phyloP scores from a whole-genome alignment of 2,797 vertebrate genomes.

The Botia kubotai region DNA sequence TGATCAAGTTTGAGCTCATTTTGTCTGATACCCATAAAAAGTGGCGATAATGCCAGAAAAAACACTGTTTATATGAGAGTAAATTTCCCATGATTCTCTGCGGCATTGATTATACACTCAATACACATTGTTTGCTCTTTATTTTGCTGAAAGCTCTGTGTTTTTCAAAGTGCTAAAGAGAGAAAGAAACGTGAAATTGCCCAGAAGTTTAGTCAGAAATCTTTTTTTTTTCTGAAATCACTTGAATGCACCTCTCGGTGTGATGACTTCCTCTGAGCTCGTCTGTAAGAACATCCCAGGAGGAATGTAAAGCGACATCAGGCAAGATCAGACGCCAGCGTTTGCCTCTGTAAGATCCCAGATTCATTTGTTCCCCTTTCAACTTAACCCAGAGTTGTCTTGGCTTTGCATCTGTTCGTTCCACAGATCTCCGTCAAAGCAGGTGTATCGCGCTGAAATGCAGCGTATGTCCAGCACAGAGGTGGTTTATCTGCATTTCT shows the following conservation, averaged over 20 bases:
- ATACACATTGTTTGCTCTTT: too few relatives aligned
- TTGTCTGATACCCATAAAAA: not conserved
- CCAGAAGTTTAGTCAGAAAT: not conserved
- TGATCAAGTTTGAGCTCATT: too few relatives aligned
- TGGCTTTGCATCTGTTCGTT: slow-evolving; percentile 42
- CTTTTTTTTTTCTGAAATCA: not conserved
- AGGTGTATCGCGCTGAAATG: slow-evolving; percentile 23
- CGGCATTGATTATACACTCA: too few relatives aligned
- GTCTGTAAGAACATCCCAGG: not conserved
- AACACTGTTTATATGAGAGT: not conserved
- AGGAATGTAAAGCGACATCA: not conserved
- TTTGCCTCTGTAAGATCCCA: slow-evolving; percentile 33
- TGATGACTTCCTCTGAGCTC: too few relatives aligned
- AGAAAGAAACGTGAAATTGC: not conserved
- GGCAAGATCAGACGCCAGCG: slow-evolving; percentile 59
- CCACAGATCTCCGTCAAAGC: slow-evolving; percentile 52
- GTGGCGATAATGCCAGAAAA: not conserved
- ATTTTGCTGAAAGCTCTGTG: too few relatives aligned
- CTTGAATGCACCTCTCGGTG: not conserved
- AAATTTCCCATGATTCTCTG: too few relatives aligned
- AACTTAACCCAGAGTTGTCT: slow-evolving; percentile 15
- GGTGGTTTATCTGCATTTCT: not conserved
- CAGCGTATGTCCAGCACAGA: not conserved
- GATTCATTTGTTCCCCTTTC: slow-evolving; percentile 54
- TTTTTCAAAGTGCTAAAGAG: not conserved